phyloP scores from a whole-genome alignment of 2,797 vertebrate genomes.

The Holocentrus rufus region DNA sequence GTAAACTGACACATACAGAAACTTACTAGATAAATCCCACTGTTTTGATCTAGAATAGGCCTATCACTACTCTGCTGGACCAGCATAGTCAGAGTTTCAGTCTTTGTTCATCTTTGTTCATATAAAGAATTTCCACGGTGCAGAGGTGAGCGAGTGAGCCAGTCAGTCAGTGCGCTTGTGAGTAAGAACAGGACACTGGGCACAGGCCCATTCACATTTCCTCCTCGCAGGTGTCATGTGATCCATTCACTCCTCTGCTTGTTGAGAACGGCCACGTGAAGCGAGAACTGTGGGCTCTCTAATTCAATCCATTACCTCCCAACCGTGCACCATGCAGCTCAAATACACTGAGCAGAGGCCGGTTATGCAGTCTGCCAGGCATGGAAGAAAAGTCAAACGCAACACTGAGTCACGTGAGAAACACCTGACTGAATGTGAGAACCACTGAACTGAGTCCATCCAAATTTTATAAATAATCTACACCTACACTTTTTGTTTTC shows the following conservation, averaged over 20 bases:
- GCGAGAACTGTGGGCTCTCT: conserved; percentile 31
- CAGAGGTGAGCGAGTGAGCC: conserved; percentile 1
- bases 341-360: background rate
- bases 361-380: conserved; percentile 1
- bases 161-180: conserved; percentile 1
- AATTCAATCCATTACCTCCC: conserved; percentile 43
- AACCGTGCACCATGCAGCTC: conserved; percentile 6
- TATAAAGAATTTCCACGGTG: conserved; percentile 9
- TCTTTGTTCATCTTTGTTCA: conserved; percentile 19
- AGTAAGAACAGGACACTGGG: conserved; percentile 13
- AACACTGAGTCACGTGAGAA: conserved; percentile 3
- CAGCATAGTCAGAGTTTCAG: background rate
- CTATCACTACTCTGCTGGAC: background rate
- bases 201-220: conserved; percentile 42
- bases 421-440: conserved; percentile 10
- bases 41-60: background rate
- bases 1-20: no score
- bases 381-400: background rate
- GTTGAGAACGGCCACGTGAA: conserved; percentile 41
- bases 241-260: conserved; percentile 44
- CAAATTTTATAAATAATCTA: no score
- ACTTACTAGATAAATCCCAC: no score
- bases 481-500: no score
- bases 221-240: conserved; percentile 31
- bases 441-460: background rate